Evolutionary conservation across 2,113 vertebrate genomes (phyloP).

Genomic region (Pelecanus crispus): DNA sequence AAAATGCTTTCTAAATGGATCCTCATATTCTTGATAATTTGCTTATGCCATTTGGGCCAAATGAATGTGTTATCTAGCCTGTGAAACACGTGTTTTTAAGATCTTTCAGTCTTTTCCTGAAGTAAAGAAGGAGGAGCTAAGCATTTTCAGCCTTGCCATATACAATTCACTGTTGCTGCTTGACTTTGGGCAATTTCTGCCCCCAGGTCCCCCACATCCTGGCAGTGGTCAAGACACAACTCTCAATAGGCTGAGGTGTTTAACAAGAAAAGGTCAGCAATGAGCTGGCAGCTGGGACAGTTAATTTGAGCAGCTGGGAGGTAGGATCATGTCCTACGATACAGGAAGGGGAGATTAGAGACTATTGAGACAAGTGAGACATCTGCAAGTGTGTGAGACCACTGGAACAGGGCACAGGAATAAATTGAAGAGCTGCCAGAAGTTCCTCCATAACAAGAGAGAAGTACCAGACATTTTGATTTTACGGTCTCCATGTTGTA

Average conservation of each 20-base stretch:
- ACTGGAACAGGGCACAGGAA: neutral
- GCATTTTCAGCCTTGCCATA: neutral
- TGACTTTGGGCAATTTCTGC: neutral
- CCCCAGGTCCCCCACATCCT: neutral
- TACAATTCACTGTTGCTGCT: neutral
- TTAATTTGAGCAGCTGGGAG: neutral
- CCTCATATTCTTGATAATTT: neutral
- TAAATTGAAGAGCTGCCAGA: neutral
- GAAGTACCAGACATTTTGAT: neutral
- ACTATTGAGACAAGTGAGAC: neutral
- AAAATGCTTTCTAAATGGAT: neutral
- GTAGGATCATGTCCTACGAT: neutral
- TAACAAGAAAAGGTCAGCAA: neutral
- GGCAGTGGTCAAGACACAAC: accelerated
- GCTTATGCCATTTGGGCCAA: accelerated
- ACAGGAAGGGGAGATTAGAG: neutral
- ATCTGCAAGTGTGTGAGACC: neutral
- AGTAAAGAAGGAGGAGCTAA: neutral
- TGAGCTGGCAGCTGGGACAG: neutral
- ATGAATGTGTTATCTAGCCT: neutral
- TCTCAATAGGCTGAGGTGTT: neutral
- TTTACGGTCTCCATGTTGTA: neutral
- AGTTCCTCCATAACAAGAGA: neutral
- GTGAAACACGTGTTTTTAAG: neutral
- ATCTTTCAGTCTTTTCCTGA: neutral